Conservation (phyloP, 2,888 invertebrate species). For the Oithona nana region DNA sequence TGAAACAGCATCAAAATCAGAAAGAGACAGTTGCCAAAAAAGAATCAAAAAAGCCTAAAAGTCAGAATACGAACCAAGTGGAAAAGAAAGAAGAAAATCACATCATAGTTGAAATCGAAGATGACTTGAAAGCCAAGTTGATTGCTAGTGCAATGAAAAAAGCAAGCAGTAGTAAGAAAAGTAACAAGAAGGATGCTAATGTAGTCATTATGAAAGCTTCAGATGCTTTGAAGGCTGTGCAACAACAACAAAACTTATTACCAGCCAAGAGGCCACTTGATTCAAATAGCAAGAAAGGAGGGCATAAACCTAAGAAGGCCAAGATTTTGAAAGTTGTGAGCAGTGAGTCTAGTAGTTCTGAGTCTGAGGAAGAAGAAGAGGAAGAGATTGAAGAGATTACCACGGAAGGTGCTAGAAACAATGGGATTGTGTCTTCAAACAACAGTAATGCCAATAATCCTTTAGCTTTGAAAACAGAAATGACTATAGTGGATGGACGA, state of each 20-base stretch:
- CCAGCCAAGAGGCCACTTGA: constrained; percentile 1
- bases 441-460: neutral
- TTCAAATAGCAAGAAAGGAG: neutral
- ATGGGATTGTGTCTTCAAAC: neutral
- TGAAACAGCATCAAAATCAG: neutral
- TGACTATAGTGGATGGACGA: constrained; percentile 4
- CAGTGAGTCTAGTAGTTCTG: neutral
- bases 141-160: constrained; percentile 16
- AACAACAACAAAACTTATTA: neutral
- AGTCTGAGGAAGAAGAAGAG: neutral
- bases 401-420: constrained; percentile 3
- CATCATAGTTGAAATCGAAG: constrained; percentile 13
- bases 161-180: neutral
- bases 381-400: constrained; percentile 7
- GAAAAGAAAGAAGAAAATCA: neutral
- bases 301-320: neutral
- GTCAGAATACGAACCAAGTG: neutral
- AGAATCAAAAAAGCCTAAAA: neutral
- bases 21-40: neutral
- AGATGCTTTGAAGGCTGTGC: neutral
- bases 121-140: constrained; percentile 6
- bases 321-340: neutral
- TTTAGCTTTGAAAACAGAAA: constrained; percentile 13
- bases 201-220: neutral
- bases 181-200: neutral